These are phyloP conservation scores for Drosophila obscura DNA, from an alignment of 1,140 invertebrate species.

Conservation along the genomic window DNA sequence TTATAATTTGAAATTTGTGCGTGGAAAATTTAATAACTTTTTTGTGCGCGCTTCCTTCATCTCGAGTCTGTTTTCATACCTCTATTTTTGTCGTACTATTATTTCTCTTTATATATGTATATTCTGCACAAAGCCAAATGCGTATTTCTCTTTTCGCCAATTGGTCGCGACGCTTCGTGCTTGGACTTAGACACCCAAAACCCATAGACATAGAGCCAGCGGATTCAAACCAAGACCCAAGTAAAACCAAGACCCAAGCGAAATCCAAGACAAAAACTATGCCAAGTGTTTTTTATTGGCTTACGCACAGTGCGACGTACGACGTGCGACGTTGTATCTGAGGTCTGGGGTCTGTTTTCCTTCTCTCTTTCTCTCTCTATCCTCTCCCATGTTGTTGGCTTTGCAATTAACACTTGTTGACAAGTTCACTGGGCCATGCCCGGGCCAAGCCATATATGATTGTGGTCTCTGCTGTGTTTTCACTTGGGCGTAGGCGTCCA, in stretches of 20 bases:
- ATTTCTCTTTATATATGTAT: slow-evolving; percentile 26
- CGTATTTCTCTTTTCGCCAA: slow-evolving; percentile 8
- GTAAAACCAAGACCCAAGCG: slow-evolving; percentile 4
- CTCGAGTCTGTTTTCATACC: slow-evolving; percentile 2
- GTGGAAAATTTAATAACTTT: slow-evolving; percentile 48
- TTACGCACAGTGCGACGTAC: slow-evolving; percentile 14
- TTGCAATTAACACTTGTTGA: slow-evolving; percentile 77
- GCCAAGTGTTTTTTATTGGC: slow-evolving; percentile 33
- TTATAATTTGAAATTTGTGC: slow-evolving; percentile 47
- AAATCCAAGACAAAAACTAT: slow-evolving; percentile 13
- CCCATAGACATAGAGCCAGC: too few species aligned
- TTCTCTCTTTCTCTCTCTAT: slow-evolving; percentile 13
- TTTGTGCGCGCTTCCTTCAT: neutral
- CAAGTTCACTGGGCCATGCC: slow-evolving; percentile 71
- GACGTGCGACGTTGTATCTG: slow-evolving; percentile 3
- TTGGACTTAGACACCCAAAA: neutral
- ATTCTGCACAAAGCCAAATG: slow-evolving; percentile 3
- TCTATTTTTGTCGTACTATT: slow-evolving; percentile 10
- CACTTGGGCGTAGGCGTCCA: too few species aligned
- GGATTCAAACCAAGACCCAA: slow-evolving; percentile 1
- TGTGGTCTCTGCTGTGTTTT: slow-evolving; percentile 35
- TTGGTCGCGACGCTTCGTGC: slow-evolving; percentile 24
- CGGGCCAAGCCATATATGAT: slow-evolving; percentile 7
- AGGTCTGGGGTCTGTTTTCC: slow-evolving; percentile 2
- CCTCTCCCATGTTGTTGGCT: slow-evolving; percentile 21